A percentile compares a stretch with the other conserved stretches of the same genome.
These are phyloP conservation scores for Psammodynastes pulverulentus DNA, from an alignment of 2,113 vertebrate species.

Conservation along the genomic window DNA sequence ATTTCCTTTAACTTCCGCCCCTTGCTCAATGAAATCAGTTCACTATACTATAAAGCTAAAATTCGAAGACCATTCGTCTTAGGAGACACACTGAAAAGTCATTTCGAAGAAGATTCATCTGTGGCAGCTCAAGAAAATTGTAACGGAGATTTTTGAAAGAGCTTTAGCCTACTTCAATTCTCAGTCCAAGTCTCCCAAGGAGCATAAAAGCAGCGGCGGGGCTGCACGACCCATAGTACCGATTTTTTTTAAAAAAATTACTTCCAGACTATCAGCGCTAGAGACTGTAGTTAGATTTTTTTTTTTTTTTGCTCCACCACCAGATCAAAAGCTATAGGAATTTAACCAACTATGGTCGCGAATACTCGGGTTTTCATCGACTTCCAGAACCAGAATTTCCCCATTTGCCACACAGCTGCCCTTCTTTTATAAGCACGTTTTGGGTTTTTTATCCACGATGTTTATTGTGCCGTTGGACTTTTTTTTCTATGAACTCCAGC, in stretches of 20 bases:
- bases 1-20: not conserved
- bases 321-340: not conserved
- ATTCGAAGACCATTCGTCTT: not conserved
- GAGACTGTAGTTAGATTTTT: not conserved
- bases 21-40: not conserved
- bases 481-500: not conserved
- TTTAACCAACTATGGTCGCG: not conserved
- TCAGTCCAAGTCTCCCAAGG: not conserved
- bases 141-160: not conserved
- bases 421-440: not conserved
- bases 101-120: not conserved
- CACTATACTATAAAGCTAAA: not conserved
- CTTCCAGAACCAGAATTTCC: not conserved
- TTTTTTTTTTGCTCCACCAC: not conserved
- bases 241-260: not conserved
- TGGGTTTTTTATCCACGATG: not conserved
- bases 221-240: not conserved
- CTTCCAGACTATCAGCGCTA: not conserved
- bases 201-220: not conserved
- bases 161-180: not conserved
- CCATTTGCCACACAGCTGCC: not conserved
- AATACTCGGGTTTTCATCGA: not conserved
- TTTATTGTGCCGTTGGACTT: not conserved
- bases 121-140: not conserved
- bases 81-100: not conserved